Evolutionary conservation across 1,140 invertebrate species (phyloP), one percentile per base, ranked within the genome.

Genomic region (Bombus huntii): DNA sequence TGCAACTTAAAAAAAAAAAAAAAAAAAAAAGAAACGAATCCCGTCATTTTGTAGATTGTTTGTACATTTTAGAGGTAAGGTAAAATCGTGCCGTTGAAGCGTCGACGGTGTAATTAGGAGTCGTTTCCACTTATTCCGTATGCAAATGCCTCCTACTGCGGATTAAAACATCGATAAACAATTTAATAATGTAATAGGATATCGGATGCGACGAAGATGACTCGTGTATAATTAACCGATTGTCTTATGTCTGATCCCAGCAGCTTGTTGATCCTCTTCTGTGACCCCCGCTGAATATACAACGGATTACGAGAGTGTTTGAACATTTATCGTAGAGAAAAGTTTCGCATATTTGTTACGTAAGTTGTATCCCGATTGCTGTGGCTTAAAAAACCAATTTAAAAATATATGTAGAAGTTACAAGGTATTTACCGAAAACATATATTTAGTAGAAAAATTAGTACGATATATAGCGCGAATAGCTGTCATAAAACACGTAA

Each of bases 171-270:
- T 76, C 62, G 44, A 74, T 44, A 70, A 83, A 78, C 81, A 70
- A 28, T 57, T 34, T 53, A 70, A 83, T 78, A 28, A 70, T 25
- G 39, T 83, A 62, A 76, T 76, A 22, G 70, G 57, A 75, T 68
- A 62, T 22, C 28, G 47, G 42, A 3, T 13, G 22, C 42, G 81
- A 3, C 34, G 28, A 66, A 66, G 68, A 76, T 22, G 53, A 34
- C 47, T 44, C 25, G n/a, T 6, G 42, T 70, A 57, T 78, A 83
- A 78, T 73, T 81, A 72, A 72, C 68, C 57, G 22, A 81, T 70
- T 72, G 78, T 77, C 37, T 62, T 71, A 18, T 37, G n/a, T n/a
- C 31, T 44, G 22, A n/a, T 73, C 28, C 18, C 39, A 22, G 37
- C 39, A 66, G n/a, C 31, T 42, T 42, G 25, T 39, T 72, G 25